Evolutionary conservation across 2,113 vertebrate genomes (phyloP).

Genomic region (Thomomys bottae): DNA sequence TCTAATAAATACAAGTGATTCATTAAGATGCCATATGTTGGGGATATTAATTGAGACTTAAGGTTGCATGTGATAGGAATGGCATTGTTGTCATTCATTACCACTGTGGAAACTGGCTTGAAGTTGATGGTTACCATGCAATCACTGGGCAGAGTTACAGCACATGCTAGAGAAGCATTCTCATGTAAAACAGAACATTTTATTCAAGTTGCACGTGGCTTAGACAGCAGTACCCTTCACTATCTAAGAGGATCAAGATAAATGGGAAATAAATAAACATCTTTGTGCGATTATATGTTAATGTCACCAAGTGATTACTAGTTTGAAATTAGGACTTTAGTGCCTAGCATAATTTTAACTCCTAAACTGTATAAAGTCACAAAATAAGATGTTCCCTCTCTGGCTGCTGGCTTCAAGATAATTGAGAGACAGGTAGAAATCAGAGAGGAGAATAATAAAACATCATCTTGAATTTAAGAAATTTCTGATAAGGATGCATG

Average conservation of each 20-base stretch:
- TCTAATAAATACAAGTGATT: slow-evolving; percentile 59
- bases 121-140: slow-evolving; percentile 51
- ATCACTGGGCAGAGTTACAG: neutral
- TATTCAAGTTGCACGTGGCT: slow-evolving; percentile 41
- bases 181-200: slow-evolving; percentile 56
- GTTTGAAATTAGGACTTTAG: slow-evolving; percentile 10
- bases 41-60: slow-evolving; percentile 48
- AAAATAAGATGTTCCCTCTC: neutral
- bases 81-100: slow-evolving; percentile 58
- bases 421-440: neutral
- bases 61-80: slow-evolving; percentile 41
- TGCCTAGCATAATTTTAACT: neutral
- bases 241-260: neutral
- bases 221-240: slow-evolving; percentile 4
- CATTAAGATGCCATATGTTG: slow-evolving; percentile 37
- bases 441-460: neutral
- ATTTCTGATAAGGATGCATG: neutral
- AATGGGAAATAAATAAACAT: neutral
- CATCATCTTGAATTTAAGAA: neutral
- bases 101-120: slow-evolving; percentile 35
- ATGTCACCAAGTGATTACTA: neutral
- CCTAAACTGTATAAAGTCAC: slow-evolving; percentile 35
- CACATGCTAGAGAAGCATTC: slow-evolving; percentile 35
- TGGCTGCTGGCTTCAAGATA: neutral
- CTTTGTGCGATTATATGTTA: neutral